A percentile compares a stretch with the other conserved stretches of the same genome.
Conservation (phyloP, 2,113 vertebrate species). For the Urocynchramus pylzowi region DNA sequence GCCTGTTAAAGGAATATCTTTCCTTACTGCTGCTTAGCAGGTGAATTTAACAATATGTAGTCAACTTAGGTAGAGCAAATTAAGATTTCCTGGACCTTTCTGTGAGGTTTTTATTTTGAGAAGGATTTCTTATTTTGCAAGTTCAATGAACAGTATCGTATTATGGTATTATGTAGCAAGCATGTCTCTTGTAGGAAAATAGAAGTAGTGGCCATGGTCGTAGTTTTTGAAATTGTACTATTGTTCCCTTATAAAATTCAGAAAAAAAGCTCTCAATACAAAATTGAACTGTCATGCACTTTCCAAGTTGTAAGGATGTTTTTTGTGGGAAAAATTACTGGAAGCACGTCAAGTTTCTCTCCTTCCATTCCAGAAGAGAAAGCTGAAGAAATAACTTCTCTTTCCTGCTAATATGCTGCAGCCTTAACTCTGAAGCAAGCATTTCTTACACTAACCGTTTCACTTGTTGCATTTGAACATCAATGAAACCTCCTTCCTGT, state of each 20-base stretch:
- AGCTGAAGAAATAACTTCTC: slow-evolving; percentile 15
- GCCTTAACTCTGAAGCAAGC: slow-evolving; percentile 38
- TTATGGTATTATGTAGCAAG: neutral
- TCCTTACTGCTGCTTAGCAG: neutral
- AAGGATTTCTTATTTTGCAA: neutral
- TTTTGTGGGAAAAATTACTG: neutral
- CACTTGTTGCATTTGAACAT: slow-evolving; percentile 81
- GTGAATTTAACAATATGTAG: neutral
- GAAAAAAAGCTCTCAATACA: neutral
- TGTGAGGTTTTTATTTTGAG: neutral
- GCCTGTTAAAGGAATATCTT: neutral
- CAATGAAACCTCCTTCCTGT: slow-evolving; percentile 71
- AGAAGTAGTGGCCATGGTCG: neutral
- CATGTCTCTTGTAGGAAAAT: neutral
- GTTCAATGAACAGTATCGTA: neutral
- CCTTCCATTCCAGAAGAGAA: slow-evolving; percentile 3
- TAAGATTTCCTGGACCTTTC: neutral
- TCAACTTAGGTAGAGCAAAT: neutral
- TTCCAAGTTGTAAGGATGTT: neutral
- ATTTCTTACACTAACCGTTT: slow-evolving; percentile 61
- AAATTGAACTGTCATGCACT: neutral
- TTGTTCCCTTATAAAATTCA: neutral
- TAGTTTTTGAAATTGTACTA: neutral
- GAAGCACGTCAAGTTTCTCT: neutral
- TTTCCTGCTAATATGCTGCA: slow-evolving; percentile 31